Conservation (phyloP, 2,113 vertebrate species). For the Cyprinus carpio region DNA sequence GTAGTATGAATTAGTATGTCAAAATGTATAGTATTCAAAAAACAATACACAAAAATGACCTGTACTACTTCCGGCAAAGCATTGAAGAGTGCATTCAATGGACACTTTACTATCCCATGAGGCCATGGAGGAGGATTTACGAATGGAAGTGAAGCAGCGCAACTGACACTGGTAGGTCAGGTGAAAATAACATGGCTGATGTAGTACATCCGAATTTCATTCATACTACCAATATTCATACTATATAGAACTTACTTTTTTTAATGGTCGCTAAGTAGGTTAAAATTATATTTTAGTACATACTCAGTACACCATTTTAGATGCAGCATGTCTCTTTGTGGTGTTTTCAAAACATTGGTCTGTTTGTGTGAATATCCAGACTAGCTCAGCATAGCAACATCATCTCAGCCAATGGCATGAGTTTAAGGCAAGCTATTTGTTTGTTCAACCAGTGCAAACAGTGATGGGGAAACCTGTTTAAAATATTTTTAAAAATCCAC, state of each 20-base stretch:
- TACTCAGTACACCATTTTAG: neutral
- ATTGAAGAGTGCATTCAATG: too few species aligned
- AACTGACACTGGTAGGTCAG: too few species aligned
- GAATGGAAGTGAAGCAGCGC: too few species aligned
- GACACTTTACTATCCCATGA: too few species aligned
- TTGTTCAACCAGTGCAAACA: slow-evolving; percentile 4
- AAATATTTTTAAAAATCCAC: slow-evolving; percentile 46
- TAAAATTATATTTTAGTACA: neutral
- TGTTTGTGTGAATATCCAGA: neutral
- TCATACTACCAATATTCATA: too few species aligned
- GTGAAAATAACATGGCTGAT: too few species aligned
- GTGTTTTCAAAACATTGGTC: neutral
- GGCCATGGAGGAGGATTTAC: too few species aligned
- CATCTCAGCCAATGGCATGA: neutral
- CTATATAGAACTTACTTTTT: neutral
- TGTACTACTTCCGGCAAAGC: too few species aligned
- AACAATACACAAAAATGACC: neutral
- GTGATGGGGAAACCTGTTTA: neutral
- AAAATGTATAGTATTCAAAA: neutral
- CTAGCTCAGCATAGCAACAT: neutral
- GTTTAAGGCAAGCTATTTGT: neutral
- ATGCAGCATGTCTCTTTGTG: neutral
- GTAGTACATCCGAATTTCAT: neutral
- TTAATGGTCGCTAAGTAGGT: neutral
- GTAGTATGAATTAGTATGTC: neutral